Conservation (phyloP, 2,113 vertebrate species). For the Tachycineta bicolor region DNA sequence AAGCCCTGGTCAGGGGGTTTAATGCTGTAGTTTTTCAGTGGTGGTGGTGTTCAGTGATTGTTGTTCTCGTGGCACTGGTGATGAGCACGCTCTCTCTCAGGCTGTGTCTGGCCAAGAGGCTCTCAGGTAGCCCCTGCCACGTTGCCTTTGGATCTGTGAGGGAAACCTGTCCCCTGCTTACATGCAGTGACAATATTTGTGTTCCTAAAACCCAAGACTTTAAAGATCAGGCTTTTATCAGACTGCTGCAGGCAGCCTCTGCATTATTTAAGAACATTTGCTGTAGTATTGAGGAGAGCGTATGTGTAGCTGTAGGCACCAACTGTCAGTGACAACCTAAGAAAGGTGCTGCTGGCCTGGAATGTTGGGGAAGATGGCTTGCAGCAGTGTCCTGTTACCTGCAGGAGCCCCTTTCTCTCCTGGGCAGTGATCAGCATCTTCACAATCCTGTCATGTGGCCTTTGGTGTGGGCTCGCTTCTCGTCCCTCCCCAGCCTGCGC, state of each 20-base stretch:
- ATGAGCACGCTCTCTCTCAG: background rate
- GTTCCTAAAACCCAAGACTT: background rate
- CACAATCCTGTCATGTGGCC: background rate
- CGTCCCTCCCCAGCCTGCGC: background rate
- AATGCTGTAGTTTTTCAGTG: background rate
- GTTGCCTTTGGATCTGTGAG: background rate
- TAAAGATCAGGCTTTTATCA: background rate
- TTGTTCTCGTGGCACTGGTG: background rate
- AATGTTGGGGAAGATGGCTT: background rate
- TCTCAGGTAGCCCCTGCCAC: background rate
- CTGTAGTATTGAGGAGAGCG: background rate
- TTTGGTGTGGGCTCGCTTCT: background rate
- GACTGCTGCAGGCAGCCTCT: background rate
- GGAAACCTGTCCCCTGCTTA: background rate
- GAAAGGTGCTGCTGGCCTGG: background rate
- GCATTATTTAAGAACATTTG: background rate
- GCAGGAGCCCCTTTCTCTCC: background rate
- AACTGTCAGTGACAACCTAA: fast-evolving
- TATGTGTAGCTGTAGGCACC: background rate
- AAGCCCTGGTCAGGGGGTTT: background rate
- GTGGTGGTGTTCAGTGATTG: background rate
- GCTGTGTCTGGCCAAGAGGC: background rate
- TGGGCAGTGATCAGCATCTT: background rate
- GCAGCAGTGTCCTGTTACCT: background rate
- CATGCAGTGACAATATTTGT: background rate